Conservation (phyloP, 2,113 vertebrate species). For the Chloropsis hardwickii region DNA sequence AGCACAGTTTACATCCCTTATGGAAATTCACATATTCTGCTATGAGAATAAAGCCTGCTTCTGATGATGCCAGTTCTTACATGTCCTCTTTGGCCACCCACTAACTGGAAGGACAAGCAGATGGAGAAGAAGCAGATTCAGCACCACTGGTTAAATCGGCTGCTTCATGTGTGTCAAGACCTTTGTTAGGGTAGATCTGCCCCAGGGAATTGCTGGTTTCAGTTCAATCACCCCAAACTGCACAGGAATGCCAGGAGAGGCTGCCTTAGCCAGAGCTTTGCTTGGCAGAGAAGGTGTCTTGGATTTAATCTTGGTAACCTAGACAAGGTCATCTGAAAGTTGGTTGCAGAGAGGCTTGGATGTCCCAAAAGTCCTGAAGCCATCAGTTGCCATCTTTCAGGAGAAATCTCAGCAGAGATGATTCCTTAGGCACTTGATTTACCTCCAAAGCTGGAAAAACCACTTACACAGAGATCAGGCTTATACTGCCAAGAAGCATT, state of each 20-base stretch:
- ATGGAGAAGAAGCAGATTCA: neutral
- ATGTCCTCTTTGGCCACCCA: neutral
- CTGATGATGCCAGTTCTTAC: neutral
- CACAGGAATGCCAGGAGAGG: neutral
- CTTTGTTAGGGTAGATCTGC: neutral
- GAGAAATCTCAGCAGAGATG: neutral
- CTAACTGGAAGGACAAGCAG: neutral
- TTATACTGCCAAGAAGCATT: neutral
- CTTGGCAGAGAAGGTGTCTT: neutral
- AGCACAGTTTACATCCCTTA: neutral
- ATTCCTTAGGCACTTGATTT: neutral
- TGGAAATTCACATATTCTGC: neutral
- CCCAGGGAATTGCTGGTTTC: neutral
- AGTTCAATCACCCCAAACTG: neutral
- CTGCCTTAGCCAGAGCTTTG: neutral
- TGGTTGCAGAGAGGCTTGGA: neutral
- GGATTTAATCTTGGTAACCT: neutral
- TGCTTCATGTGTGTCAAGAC: rapidly evolving
- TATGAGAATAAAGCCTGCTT: neutral
- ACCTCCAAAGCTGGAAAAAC: neutral
- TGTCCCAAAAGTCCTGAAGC: neutral
- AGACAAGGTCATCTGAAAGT: neutral
- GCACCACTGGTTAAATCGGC: rapidly evolving
- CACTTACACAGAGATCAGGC: neutral
- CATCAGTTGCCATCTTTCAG: neutral